phyloP scores from a whole-genome alignment of 2,113 vertebrate species.

The Chloropsis hardwickii region DNA sequence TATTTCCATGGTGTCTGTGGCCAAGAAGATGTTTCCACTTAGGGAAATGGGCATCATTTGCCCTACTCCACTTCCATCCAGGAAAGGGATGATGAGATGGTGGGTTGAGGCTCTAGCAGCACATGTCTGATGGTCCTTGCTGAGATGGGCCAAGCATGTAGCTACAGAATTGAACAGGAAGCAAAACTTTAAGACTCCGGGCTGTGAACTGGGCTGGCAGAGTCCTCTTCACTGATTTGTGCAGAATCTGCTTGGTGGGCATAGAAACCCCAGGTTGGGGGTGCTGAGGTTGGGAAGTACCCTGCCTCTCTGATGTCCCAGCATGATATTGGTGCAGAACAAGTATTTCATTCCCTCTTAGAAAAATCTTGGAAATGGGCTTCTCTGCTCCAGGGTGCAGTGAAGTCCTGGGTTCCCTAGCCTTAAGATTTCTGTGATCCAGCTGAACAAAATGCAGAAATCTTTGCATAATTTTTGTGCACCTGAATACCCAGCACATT shows the following conservation, averaged over 20 bases:
- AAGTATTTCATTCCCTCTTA: rapidly evolving
- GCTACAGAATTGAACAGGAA: neutral
- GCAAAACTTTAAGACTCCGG: neutral
- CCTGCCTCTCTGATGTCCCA: neutral
- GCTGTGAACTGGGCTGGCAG: neutral
- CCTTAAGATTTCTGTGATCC: neutral
- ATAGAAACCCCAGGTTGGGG: rapidly evolving
- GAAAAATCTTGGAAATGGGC: neutral
- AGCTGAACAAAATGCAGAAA: neutral
- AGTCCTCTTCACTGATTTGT: neutral
- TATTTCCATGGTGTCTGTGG: neutral
- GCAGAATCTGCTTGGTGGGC: neutral
- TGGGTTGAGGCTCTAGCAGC: neutral
- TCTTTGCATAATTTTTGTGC: neutral
- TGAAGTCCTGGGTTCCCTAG: neutral
- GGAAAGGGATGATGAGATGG: neutral
- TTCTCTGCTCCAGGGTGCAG: neutral
- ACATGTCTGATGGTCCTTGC: neutral
- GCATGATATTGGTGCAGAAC: neutral
- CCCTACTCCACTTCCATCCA: neutral
- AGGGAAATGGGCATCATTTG: neutral
- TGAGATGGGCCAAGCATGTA: neutral
- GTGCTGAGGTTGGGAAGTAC: neutral
- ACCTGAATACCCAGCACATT: neutral
- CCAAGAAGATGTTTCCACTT: neutral